These are phyloP conservation scores for Cyprinodon diabolis DNA, from an alignment of 2,797 vertebrate species.

Conservation along the genomic window DNA sequence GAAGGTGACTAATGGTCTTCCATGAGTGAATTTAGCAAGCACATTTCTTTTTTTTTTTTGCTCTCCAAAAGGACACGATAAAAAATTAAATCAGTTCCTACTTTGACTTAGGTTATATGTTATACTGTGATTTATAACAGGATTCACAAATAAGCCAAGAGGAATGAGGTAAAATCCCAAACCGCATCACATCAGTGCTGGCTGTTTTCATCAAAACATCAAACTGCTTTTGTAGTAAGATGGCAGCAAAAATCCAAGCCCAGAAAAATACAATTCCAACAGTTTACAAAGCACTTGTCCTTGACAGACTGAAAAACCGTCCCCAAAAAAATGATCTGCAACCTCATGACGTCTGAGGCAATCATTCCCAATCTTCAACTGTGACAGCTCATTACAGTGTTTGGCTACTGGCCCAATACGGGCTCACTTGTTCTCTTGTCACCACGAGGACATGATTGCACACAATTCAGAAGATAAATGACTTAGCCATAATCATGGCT, in stretches of 20 bases:
- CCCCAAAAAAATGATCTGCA: constrained; percentile 49
- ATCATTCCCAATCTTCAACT: constrained; percentile 69
- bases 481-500: constrained; percentile 44
- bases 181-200: constrained; percentile 2
- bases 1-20: constrained; percentile 11
- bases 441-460: constrained; percentile 50
- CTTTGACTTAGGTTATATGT: neutral
- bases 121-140: constrained; percentile 3
- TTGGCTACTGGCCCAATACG: constrained; percentile 79
- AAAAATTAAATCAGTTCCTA: neutral
- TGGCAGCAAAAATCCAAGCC: neutral
- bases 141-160: neutral
- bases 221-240: constrained; percentile 2
- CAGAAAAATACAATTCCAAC: constrained; percentile 19
- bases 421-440: constrained; percentile 74
- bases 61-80: neutral
- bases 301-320: constrained; percentile 46
- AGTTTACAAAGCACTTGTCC: constrained; percentile 48
- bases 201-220: neutral
- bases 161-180: neutral
- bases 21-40: constrained; percentile 6
- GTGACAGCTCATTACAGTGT: constrained; percentile 85
- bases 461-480: constrained; percentile 64
- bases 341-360: constrained; percentile 65
- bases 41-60: neutral